Conservation (phyloP, 2,888 invertebrate genomes). For the Heliconius charithonia region DNA sequence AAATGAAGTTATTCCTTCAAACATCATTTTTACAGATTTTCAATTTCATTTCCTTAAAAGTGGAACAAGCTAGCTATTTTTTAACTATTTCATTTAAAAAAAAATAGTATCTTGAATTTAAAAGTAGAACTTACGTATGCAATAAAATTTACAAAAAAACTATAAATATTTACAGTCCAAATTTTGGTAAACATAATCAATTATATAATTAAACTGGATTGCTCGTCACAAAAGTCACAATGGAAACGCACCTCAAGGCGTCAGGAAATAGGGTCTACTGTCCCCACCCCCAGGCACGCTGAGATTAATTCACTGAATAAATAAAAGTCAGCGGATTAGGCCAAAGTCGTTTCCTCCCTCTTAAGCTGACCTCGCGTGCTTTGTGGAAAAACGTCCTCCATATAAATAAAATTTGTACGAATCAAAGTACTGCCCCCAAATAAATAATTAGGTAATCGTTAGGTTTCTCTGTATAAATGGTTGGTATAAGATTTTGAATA, state of each 20-base stretch:
- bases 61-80: too few relatives aligned
- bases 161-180: neutral
- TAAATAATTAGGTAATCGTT: constrained; percentile 45
- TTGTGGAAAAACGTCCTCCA: constrained; percentile 79
- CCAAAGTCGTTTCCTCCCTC: constrained; percentile 82
- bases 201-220: constrained; percentile 9
- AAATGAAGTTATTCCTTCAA: too few relatives aligned
- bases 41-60: too few relatives aligned
- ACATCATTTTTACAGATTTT: too few relatives aligned
- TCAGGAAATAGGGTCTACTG: constrained; percentile 75
- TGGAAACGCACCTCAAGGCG: constrained; percentile 51
- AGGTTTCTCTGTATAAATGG: neutral
- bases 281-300: constrained; percentile 68
- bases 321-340: constrained; percentile 84
- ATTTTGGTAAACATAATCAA: neutral
- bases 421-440: constrained; percentile 61
- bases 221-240: constrained; percentile 20
- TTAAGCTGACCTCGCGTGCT: constrained; percentile 82
- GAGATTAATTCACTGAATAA: constrained; percentile 84
- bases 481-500: neutral
- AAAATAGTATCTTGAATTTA: too few relatives aligned
- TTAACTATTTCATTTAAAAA: too few relatives aligned
- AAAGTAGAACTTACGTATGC: neutral
- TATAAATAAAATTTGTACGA: constrained; percentile 77
- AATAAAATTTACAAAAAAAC: neutral